Evolutionary conservation across 2,113 vertebrate species (phyloP).

Genomic region (Cervus canadensis): DNA sequence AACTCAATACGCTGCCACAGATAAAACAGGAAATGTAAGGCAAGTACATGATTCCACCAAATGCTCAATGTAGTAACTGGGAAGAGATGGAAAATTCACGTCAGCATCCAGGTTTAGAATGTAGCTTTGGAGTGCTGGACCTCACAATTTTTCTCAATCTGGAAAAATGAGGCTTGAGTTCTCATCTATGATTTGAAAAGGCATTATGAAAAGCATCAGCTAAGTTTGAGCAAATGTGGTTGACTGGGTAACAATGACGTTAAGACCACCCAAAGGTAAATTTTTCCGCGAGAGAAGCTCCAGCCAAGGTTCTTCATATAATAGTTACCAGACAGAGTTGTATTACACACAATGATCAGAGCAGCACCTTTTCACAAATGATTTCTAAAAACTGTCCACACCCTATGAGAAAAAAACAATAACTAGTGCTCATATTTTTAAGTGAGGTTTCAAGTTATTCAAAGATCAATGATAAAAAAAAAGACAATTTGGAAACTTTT

Average conservation of each 20-base stretch:
- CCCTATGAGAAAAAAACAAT: background rate
- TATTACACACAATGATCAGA: background rate
- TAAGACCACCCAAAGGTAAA: background rate
- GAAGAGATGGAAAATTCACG: background rate
- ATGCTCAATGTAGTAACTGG: background rate
- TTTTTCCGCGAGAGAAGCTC: background rate
- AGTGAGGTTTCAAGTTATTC: background rate
- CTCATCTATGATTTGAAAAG: background rate
- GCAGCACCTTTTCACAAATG: background rate
- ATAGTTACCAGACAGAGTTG: background rate
- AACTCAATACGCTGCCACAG: background rate
- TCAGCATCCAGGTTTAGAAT: background rate
- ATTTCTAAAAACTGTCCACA: background rate
- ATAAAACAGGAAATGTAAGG: background rate
- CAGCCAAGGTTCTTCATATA: background rate
- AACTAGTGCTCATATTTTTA: background rate
- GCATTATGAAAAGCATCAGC: background rate
- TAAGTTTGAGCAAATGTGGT: background rate
- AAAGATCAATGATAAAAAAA: background rate
- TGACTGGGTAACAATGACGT: background rate
- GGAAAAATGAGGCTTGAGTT: background rate
- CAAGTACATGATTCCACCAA: background rate
- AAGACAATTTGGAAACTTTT: background rate
- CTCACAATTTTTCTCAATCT: background rate
- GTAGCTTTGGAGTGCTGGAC: background rate